Conservation (phyloP, 2,797 vertebrate species). For the Lepilemur septentrionalis region DNA sequence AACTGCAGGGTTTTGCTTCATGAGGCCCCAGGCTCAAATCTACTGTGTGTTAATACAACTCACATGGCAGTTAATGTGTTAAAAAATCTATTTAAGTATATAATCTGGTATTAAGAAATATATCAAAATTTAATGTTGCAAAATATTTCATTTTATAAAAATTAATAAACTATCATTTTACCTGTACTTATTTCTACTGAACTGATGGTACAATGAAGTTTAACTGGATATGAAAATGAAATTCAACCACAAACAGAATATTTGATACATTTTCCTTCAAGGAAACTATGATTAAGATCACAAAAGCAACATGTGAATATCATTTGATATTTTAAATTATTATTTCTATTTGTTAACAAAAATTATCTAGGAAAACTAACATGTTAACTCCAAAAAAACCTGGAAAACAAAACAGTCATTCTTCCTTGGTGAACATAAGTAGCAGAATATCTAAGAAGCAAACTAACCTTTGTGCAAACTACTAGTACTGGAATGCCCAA, state of each 20-base stretch:
- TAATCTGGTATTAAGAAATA: neutral
- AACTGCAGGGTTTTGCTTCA: no score
- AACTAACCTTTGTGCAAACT: slow-evolving; percentile 97
- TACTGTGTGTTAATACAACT: no score
- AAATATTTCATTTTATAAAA: slow-evolving; percentile 9
- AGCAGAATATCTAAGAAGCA: slow-evolving; percentile 2
- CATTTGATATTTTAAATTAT: slow-evolving; percentile 9
- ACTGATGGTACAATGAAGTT: neutral
- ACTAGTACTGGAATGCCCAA: slow-evolving; percentile 97
- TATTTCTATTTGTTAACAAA: neutral
- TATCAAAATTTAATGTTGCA: neutral
- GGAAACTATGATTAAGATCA: neutral
- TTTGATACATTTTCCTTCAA: slow-evolving; percentile 31
- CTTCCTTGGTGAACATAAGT: neutral
- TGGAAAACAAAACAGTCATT: neutral
- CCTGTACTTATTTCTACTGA: neutral
- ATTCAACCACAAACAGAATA: neutral
- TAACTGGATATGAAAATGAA: slow-evolving; percentile 4
- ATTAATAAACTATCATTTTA: slow-evolving; percentile 7
- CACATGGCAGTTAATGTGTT: no score
- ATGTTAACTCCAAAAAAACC: neutral
- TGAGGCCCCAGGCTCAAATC: no score
- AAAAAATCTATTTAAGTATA: neutral
- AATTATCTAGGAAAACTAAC: slow-evolving; percentile 15
- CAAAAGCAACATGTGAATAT: neutral